These are phyloP conservation scores for Pelodiscus sinensis DNA, from an alignment of 2,113 vertebrate genomes.

Conservation along the genomic window DNA sequence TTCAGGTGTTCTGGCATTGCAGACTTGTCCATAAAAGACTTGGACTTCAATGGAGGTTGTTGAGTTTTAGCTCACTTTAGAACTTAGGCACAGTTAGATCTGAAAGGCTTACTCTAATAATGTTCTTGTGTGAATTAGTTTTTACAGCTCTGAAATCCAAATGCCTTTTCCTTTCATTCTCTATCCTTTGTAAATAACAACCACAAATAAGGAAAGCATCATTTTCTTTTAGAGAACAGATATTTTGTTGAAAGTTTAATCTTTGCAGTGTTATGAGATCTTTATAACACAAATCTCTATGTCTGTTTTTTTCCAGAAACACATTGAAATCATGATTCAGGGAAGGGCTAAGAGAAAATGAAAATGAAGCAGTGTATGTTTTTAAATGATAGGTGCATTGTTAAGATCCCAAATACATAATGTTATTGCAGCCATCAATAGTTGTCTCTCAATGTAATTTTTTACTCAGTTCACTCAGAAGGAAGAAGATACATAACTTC, in stretches of 20 bases:
- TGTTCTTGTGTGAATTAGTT: constrained; percentile 60
- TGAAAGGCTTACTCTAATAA: constrained; percentile 57
- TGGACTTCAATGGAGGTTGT: constrained; percentile 48
- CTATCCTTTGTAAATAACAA: constrained; percentile 59
- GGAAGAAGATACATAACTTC: constrained; percentile 41
- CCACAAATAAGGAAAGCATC: constrained; percentile 17
- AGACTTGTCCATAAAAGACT: constrained; percentile 52
- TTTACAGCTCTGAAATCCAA: constrained; percentile 35
- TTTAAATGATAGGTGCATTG: constrained; percentile 52
- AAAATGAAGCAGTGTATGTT: constrained; percentile 24
- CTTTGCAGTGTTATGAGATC: not conserved
- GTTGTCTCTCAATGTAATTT: constrained; percentile 62
- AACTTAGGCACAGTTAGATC: constrained; percentile 47
- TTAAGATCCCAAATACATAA: constrained; percentile 57
- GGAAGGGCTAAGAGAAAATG: constrained; percentile 37
- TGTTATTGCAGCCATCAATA: constrained; percentile 52
- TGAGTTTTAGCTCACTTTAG: constrained; percentile 51
- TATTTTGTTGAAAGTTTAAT: constrained; percentile 41
- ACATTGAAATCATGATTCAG: constrained; percentile 38
- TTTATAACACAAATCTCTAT: constrained; percentile 35
- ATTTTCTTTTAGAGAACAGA: constrained; percentile 17
- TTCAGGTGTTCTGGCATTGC: constrained; percentile 47
- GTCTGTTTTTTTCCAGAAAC: constrained; percentile 4
- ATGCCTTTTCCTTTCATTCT: constrained; percentile 14
- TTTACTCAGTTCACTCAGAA: constrained; percentile 55